These are phyloP conservation scores for Noctuana brunneofusca DNA, from an alignment of 2,888 invertebrate genomes.

Conservation along the genomic window DNA sequence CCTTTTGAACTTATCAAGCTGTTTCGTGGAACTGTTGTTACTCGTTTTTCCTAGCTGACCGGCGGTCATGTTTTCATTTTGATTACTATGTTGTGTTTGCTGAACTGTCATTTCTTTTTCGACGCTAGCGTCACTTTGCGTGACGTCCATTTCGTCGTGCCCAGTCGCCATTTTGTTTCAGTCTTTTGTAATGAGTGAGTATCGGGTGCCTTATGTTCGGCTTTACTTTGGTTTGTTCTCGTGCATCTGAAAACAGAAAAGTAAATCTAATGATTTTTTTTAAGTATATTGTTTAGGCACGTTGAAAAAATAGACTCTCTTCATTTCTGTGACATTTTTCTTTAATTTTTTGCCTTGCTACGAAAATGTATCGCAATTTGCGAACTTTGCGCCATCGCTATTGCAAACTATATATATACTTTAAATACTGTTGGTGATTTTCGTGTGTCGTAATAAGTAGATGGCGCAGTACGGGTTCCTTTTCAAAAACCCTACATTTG, in stretches of 20 bases:
- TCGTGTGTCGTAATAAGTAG: too few relatives aligned
- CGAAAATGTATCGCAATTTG: too few relatives aligned
- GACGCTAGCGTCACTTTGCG: not conserved
- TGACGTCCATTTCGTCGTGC: constrained; percentile 1
- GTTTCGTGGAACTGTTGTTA: constrained; percentile 11
- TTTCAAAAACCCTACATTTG: too few relatives aligned
- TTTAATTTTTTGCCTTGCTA: too few relatives aligned
- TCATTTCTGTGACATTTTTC: too few relatives aligned
- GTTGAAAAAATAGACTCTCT: too few relatives aligned
- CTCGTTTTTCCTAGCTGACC: constrained; percentile 11
- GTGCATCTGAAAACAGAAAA: not conserved
- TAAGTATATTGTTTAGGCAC: too few relatives aligned
- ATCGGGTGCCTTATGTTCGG: not conserved
- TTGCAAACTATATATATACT: too few relatives aligned
- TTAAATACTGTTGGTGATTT: too few relatives aligned
- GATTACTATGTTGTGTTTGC: not conserved
- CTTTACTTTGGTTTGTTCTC: not conserved
- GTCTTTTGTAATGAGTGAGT: not conserved
- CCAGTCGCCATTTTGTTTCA: constrained; percentile 6
- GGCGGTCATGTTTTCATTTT: not conserved
- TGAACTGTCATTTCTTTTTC: not conserved
- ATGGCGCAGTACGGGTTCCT: too few relatives aligned
- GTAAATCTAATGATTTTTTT: too few relatives aligned
- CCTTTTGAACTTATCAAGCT: constrained; percentile 67
- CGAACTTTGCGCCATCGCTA: too few relatives aligned